A percentile compares a stretch with the other conserved stretches of the same genome.
Conservation (phyloP, 2,113 vertebrate species). For the Scolopax mira region DNA sequence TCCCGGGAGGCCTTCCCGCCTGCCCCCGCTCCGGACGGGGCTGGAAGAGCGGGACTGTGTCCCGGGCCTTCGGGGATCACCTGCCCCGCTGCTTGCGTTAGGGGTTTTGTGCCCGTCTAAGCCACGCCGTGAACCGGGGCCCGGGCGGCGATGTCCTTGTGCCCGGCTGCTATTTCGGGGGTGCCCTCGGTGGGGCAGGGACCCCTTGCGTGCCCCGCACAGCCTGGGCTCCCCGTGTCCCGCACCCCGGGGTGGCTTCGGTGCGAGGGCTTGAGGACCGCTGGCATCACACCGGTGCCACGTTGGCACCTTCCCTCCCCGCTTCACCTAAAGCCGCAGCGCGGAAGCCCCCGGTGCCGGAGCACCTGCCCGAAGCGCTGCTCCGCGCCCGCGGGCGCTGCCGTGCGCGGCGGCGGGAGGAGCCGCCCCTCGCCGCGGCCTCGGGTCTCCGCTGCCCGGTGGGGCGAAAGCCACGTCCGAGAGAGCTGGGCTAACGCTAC, state of each 20-base stretch:
- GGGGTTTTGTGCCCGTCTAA: background rate
- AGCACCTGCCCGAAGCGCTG: background rate
- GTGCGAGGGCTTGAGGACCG: background rate
- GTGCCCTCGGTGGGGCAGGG: background rate
- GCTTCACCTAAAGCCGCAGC: background rate
- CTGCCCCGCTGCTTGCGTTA: accelerated
- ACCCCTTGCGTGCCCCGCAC: background rate
- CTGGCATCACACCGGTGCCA: background rate
- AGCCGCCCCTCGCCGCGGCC: background rate
- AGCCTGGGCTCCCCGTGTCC: background rate
- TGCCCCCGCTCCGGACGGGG: background rate
- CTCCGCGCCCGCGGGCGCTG: background rate
- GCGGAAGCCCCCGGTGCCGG: accelerated
- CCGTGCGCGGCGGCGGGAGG: background rate
- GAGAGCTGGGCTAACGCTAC: background rate
- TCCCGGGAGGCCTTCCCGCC: background rate
- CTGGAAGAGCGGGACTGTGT: background rate
- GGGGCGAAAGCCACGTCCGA: background rate
- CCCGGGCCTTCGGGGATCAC: background rate
- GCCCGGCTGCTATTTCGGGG: background rate
- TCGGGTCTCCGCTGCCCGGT: background rate
- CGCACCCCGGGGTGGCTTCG: accelerated
- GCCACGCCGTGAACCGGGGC: background rate
- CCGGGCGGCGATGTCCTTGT: background rate
- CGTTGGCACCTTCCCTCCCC: background rate